Evolutionary conservation across 2,888 invertebrate genomes (phyloP).

Genomic region (Caenorhabditis panamensis): DNA sequence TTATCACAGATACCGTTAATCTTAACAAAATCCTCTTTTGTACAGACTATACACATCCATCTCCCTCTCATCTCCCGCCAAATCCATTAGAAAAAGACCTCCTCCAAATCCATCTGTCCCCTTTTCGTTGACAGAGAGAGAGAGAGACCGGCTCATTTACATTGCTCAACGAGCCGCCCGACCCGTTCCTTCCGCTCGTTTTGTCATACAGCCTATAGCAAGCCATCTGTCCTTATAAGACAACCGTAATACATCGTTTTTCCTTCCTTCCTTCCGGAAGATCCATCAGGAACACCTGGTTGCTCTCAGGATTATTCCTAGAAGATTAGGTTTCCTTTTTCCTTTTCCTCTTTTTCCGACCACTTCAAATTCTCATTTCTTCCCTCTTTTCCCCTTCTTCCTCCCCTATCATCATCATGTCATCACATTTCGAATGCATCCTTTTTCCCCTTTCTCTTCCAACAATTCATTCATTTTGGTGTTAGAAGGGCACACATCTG

Average conservation of each 20-base stretch:
- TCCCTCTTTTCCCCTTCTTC: background rate
- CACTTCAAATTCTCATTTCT: background rate
- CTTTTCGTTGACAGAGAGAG: too few species aligned
- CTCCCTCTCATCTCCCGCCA: background rate
- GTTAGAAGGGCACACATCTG: background rate
- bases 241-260: conserved; percentile 50
- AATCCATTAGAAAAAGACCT: conserved; percentile 5
- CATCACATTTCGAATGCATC: conserved; percentile 57
- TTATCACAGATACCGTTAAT: too few species aligned
- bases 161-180: conserved; percentile 31
- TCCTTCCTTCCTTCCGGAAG: background rate
- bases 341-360: background rate
- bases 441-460: conserved; percentile 14
- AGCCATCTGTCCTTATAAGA: conserved; percentile 45
- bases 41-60: too few species aligned
- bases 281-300: background rate
- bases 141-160: conserved; percentile 54
- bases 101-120: conserved; percentile 16
- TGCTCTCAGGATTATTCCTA: background rate
- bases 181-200: conserved; percentile 29
- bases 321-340: background rate
- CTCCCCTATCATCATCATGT: too few species aligned
- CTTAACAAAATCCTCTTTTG: too few species aligned
- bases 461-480: background rate
- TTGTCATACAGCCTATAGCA: conserved; percentile 35